Evolutionary conservation across 1,140 invertebrate genomes (phyloP), one percentile per base, ranked within the genome.

Genomic region (Bombyx mandarina): DNA sequence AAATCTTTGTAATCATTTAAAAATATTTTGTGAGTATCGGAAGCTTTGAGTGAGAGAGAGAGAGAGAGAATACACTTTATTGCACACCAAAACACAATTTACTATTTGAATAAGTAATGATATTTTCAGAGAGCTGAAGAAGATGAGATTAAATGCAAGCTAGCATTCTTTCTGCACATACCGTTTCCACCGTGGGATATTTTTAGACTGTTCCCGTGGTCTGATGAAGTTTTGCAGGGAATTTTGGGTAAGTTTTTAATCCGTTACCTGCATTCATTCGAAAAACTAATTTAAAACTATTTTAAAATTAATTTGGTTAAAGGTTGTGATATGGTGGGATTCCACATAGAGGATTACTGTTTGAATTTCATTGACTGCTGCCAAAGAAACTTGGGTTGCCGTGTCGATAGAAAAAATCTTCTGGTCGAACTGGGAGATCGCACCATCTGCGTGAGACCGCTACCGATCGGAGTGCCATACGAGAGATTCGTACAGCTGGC

Each of bases 181-280:
- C 96, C 96, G 0, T 97, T 97, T 79, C 96, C 96, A 22, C 93
- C 95, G 2, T 97, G 95, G 95, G 96, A 97, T 70, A 96, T 97
- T 53, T 96, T 96, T 84, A 89, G 96, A 55, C 86, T 97, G 9
- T 94, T 97, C 67, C 96, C 96, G 3, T 96, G 96, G 94, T 94
- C 94, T 50, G 95, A 97, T 83, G 95, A 96, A 88, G 92, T 97
- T 50, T 90, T 97, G n/a, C 95, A 97, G 82, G 96, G 96, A 60
- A 94, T 96, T 90, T 86, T 96, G 44, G 93, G 91, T 92, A 78
- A 89, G 73, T 76, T 18, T 18, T 18, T 18, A 18, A 18, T 18
- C 12, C 12, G 12, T 18, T 18, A 18, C 12, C 26, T 3, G 26
- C 2, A 35, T 5, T 35, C 26, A 35, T 35, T 35, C 26, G 26